Conservation (phyloP, 2,797 vertebrate species). For the Scarus forsteni region DNA sequence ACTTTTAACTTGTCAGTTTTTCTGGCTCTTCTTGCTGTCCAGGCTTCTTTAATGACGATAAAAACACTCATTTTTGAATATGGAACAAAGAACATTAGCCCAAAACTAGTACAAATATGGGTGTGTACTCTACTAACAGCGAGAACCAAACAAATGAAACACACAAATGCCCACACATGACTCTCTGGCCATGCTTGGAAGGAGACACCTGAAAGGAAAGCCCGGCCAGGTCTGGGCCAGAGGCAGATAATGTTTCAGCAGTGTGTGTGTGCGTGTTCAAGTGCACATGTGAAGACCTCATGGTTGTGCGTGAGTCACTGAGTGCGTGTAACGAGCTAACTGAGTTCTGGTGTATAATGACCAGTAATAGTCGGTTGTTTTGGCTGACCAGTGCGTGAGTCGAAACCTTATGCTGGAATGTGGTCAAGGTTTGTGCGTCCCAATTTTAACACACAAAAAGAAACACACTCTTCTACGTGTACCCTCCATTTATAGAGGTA, state of each 20-base stretch:
- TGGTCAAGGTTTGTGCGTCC: conserved; percentile 56
- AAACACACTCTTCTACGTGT: neutral
- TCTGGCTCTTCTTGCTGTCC: neutral
- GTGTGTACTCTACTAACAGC: neutral
- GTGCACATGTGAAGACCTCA: conserved; percentile 14
- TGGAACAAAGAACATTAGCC: conserved; percentile 3
- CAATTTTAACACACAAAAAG: conserved; percentile 40
- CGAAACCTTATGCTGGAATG: conserved; percentile 79
- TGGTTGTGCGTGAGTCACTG: conserved; percentile 48
- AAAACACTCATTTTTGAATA: too few relatives aligned
- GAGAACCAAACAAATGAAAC: neutral
- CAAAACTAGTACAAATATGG: neutral
- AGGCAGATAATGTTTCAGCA: conserved; percentile 77
- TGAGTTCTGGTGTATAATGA: conserved; percentile 73
- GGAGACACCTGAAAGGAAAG: conserved; percentile 85
- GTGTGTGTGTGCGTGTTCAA: conserved; percentile 27
- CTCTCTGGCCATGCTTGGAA: conserved; percentile 73
- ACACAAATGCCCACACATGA: conserved; percentile 47
- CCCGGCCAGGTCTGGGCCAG: conserved; percentile 76
- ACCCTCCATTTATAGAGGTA: too few relatives aligned
- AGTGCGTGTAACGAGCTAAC: conserved; percentile 60
- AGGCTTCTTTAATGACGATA: too few relatives aligned
- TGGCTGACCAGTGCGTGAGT: conserved; percentile 60
- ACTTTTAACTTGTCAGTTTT: neutral
- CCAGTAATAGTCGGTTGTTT: conserved; percentile 76